These are phyloP conservation scores for Eupithecia inturbata DNA, from an alignment of 2,888 invertebrate species.

Conservation along the genomic window DNA sequence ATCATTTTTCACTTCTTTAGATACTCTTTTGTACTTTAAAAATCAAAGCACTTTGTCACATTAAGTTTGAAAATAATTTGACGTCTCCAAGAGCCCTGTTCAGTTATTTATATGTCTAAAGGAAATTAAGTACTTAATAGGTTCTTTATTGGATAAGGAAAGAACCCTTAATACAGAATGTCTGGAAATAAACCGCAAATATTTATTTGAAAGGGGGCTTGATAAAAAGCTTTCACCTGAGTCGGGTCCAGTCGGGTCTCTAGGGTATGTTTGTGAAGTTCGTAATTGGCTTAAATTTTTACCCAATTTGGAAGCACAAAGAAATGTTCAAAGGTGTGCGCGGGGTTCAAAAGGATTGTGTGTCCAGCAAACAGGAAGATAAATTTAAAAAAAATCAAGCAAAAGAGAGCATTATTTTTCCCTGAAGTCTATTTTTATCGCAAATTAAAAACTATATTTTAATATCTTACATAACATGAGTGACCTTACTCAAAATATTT, in stretches of 20 bases:
- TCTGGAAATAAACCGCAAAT: background rate
- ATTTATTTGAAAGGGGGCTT: background rate
- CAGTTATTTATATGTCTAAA: background rate
- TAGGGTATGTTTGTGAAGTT: slow-evolving; percentile 7
- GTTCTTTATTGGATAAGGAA: background rate
- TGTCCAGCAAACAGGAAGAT: background rate
- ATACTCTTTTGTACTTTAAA: background rate
- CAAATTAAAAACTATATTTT: too few relatives aligned
- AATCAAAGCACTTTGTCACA: background rate
- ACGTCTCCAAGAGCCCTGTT: background rate
- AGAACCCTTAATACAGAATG: background rate
- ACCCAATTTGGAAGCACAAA: slow-evolving; percentile 7
- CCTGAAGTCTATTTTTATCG: background rate
- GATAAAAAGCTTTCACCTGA: slow-evolving; percentile 29
- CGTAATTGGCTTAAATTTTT: slow-evolving; percentile 10
- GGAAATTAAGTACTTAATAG: background rate
- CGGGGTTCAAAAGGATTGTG: background rate
- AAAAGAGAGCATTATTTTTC: background rate
- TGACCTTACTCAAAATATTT: background rate
- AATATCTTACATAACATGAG: too few relatives aligned
- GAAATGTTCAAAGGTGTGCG: slow-evolving; percentile 4
- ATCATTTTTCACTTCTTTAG: background rate
- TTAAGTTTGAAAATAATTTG: background rate
- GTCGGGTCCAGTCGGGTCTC: slow-evolving; percentile 20
- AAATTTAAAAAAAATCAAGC: background rate